phyloP scores from a whole-genome alignment of 2,797 vertebrate species.

The Spondyliosoma cantharus region DNA sequence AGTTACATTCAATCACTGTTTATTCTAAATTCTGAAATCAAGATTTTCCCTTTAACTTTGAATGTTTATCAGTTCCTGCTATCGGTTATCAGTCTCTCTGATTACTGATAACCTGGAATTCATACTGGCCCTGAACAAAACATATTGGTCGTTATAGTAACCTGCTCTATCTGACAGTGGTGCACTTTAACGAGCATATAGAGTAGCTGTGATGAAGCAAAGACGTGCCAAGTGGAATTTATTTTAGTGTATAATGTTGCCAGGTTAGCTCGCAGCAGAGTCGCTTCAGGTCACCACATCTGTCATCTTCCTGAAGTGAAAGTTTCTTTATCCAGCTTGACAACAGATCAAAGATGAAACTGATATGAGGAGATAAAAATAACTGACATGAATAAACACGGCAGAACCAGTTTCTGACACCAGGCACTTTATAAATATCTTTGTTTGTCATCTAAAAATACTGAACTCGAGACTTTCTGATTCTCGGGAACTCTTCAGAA shows the following conservation, averaged over 20 bases:
- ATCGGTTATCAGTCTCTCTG: no score
- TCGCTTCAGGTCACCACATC: slow-evolving; percentile 6
- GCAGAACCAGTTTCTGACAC: background rate
- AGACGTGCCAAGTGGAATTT: background rate
- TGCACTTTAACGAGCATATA: background rate
- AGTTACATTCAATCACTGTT: no score
- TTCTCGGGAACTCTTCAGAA: background rate
- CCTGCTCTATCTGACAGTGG: background rate
- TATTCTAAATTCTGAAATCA: no score
- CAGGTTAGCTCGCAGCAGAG: background rate
- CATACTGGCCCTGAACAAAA: no score
- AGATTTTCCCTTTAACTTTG: no score
- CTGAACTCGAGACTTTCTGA: background rate
- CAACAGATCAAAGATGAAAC: background rate
- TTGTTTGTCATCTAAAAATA: background rate
- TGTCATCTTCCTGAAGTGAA: background rate
- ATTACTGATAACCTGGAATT: no score
- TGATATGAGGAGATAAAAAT: slow-evolving; percentile 15
- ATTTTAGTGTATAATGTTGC: background rate
- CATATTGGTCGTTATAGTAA: background rate
- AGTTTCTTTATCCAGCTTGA: slow-evolving; percentile 9
- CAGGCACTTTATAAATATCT: background rate
- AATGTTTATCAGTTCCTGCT: no score
- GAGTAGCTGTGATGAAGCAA: background rate
- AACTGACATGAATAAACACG: background rate